Conservation (phyloP, 2,113 vertebrate genomes). For the Lota lota region DNA sequence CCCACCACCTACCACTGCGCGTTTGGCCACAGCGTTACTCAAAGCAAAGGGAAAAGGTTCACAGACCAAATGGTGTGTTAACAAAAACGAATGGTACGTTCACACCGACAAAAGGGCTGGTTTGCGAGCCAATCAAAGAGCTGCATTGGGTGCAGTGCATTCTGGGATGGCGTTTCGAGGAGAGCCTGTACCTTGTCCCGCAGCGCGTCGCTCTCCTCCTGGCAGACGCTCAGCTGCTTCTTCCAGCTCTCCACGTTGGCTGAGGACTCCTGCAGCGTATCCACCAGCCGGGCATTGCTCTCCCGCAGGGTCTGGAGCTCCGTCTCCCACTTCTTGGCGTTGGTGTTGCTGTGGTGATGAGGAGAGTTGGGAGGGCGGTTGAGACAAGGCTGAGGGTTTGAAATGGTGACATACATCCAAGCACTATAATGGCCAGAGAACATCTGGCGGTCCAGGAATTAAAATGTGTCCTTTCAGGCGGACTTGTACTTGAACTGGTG, state of each 20-base stretch:
- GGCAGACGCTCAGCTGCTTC: constrained; percentile 83
- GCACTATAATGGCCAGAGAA: constrained; percentile 21
- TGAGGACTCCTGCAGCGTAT: constrained; percentile 85
- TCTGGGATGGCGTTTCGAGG: neutral
- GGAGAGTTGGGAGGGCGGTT: neutral
- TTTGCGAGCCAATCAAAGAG: too few species aligned
- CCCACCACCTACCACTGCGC: too few species aligned
- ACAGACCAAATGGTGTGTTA: too few species aligned
- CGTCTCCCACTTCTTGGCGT: constrained; percentile 91
- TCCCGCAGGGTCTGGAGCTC: constrained; percentile 91
- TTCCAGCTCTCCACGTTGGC: constrained; percentile 93
- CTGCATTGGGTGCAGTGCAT: too few species aligned
- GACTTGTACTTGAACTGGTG: too few species aligned
- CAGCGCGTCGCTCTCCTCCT: constrained; percentile 88
- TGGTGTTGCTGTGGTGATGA: constrained; percentile 76
- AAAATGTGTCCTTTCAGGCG: too few species aligned
- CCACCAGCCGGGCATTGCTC: constrained; percentile 85
- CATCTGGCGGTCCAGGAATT: constrained; percentile 1
- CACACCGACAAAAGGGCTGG: too few species aligned
- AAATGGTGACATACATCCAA: constrained; percentile 18
- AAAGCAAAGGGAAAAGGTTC: too few species aligned
- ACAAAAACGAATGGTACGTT: too few species aligned
- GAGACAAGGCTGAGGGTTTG: constrained; percentile 5
- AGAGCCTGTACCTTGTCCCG: constrained; percentile 78
- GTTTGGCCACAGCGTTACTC: too few species aligned